Conservation (phyloP, 2,797 vertebrate species). For the Pseudochirops corinnae region DNA sequence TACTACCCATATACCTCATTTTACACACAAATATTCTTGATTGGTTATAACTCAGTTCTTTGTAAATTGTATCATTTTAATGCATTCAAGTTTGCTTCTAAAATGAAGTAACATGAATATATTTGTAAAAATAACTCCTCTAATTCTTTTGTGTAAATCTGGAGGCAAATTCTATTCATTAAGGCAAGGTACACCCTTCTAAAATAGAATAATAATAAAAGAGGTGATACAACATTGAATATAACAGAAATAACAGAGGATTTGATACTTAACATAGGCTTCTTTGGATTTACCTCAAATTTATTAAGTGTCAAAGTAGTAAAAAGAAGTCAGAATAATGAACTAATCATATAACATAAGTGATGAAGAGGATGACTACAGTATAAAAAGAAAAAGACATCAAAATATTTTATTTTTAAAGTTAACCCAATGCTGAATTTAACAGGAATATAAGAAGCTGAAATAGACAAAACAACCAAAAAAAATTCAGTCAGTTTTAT, state of each 20-base stretch:
- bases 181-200: neutral
- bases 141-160: slow-evolving; percentile 45
- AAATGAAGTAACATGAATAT: slow-evolving; percentile 56
- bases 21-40: slow-evolving; percentile 70
- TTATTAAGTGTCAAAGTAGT: neutral
- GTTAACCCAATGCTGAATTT: neutral
- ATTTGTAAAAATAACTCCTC: slow-evolving; percentile 58
- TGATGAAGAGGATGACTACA: neutral
- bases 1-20: slow-evolving; percentile 69
- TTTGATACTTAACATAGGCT: neutral
- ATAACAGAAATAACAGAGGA: neutral
- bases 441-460: neutral
- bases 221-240: neutral
- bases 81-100: slow-evolving; percentile 61
- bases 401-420: neutral
- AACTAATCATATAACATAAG: neutral
- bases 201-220: neutral
- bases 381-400: neutral
- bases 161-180: slow-evolving; percentile 42
- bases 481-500: neutral
- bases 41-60: slow-evolving; percentile 40
- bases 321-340: neutral
- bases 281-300: neutral
- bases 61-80: slow-evolving; percentile 64
- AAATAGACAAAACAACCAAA: neutral